Evolutionary conservation across 2,113 vertebrate species (phyloP).

Genomic region (Pseudois nayaur): DNA sequence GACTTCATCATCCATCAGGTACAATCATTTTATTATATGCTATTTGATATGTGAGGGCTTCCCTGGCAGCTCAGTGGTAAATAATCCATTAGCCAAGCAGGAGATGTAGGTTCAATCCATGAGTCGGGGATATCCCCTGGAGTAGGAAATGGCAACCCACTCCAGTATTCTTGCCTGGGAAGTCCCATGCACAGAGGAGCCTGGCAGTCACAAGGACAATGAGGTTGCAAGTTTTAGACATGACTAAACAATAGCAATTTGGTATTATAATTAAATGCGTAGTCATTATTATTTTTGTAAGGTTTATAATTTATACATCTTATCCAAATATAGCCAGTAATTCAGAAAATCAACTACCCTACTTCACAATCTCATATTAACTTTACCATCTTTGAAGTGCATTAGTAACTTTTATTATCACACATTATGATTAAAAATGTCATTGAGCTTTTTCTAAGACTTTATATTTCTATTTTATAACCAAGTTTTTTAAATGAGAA

Average conservation of each 20-base stretch:
- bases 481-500: neutral
- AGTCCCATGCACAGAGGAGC: neutral
- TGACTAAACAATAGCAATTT: neutral
- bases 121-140: neutral
- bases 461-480: neutral
- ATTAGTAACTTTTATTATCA: constrained; percentile 22
- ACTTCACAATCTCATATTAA: neutral
- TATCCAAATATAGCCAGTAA: neutral
- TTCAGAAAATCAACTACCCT: neutral
- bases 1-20: constrained; percentile 86
- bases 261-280: neutral
- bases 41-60: neutral
- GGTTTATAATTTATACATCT: neutral
- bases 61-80: neutral
- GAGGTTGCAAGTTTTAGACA: neutral
- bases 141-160: neutral
- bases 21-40: constrained; percentile 23
- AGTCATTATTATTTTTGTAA: constrained; percentile 6
- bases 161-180: neutral
- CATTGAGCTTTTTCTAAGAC: neutral
- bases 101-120: neutral
- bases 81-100: neutral
- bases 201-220: neutral
- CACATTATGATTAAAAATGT: neutral
- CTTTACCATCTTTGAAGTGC: neutral